Evolutionary conservation across 2,797 vertebrate genomes (phyloP).

Genomic region (Forpus xanthops): DNA sequence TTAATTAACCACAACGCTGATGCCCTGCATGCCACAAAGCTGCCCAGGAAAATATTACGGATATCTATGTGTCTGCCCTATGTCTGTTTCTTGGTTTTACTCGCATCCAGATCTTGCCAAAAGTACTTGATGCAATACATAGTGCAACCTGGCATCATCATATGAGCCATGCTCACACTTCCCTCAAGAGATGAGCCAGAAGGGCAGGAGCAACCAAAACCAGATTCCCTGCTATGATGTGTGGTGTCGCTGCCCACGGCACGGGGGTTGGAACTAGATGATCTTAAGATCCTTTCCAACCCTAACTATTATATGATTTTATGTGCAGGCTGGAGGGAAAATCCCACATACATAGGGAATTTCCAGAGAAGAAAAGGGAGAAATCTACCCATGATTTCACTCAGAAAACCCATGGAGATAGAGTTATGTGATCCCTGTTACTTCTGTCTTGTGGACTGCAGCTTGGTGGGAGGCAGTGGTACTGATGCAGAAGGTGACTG

Average conservation of each 20-base stretch:
- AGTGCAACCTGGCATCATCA: not conserved
- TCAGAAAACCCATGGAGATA: not conserved
- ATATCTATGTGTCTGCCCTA: not conserved
- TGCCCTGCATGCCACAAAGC: constrained; percentile 16
- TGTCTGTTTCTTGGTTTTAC: not conserved
- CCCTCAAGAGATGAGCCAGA: not conserved
- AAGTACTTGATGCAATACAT: not conserved
- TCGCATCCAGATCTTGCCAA: constrained; percentile 26
- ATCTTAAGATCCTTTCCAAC: not conserved
- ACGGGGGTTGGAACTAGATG: not conserved
- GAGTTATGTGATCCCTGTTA: not conserved
- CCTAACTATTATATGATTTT: not conserved
- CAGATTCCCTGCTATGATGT: accelerated
- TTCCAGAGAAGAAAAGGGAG: not conserved
- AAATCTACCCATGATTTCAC: not conserved
- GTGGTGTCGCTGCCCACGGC: not conserved
- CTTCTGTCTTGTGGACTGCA: not conserved
- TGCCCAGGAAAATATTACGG: constrained; percentile 3
- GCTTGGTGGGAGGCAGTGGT: not conserved
- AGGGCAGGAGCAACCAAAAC: not conserved
- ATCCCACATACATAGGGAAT: not conserved
- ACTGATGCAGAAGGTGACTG: not conserved
- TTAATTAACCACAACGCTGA: constrained; percentile 37
- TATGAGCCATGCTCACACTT: not conserved
- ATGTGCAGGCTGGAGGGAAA: not conserved